Evolutionary conservation across 2,113 vertebrate genomes (phyloP).

Genomic region (Anarrhichthys ocellatus): DNA sequence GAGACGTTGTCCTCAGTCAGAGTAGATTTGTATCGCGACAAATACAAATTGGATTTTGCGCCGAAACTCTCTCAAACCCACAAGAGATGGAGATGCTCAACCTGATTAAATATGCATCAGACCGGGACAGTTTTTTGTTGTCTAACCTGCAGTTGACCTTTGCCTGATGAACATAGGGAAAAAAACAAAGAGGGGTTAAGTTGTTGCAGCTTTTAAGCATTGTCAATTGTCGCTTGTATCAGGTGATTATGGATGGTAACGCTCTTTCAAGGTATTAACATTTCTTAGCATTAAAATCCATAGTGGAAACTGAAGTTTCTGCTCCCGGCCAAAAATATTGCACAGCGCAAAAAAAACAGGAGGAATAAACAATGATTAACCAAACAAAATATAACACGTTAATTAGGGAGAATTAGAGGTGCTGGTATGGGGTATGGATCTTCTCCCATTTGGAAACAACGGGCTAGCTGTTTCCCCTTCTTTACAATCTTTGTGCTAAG

Average conservation of each 20-base stretch:
- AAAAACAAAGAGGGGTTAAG: background rate
- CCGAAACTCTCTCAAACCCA: constrained; percentile 35
- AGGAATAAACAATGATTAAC: background rate
- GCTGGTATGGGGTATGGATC: background rate
- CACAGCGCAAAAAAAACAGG: background rate
- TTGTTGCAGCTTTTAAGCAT: background rate
- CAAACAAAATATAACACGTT: background rate
- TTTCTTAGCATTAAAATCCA: background rate
- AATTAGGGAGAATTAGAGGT: background rate
- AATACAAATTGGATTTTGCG: constrained; percentile 54
- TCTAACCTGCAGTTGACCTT: constrained; percentile 46
- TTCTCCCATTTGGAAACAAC: background rate
- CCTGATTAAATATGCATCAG: constrained; percentile 31
- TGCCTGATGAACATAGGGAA: background rate
- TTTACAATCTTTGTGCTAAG: background rate
- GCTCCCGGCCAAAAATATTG: background rate
- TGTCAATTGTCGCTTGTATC: background rate
- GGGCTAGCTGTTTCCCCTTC: background rate
- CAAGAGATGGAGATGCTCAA: constrained; percentile 12
- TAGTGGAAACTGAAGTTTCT: background rate
- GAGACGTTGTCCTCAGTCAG: background rate
- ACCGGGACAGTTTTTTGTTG: constrained; percentile 5
- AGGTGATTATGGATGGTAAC: background rate
- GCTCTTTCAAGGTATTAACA: background rate
- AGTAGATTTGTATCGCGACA: constrained; percentile 39